Evolutionary conservation across 2,797 vertebrate species (phyloP).

Genomic region (Streptopelia turtur): DNA sequence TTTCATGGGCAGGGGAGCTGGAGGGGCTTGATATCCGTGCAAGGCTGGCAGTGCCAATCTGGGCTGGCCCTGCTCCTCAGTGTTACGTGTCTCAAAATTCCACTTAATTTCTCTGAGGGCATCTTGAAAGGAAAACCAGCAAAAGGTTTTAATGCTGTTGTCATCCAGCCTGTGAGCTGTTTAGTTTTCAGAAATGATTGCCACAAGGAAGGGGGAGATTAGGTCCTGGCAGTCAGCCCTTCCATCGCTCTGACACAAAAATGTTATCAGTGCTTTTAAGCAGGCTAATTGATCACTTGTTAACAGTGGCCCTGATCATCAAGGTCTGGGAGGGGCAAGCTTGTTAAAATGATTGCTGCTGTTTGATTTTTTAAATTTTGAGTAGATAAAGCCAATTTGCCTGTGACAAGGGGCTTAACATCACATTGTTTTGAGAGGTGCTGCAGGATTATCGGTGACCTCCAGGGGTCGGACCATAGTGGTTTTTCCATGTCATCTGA

Average conservation of each 20-base stretch:
- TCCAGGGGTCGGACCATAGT: background rate
- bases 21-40: fast-evolving
- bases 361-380: constrained; percentile 27
- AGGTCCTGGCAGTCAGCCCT: constrained; percentile 4
- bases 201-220: background rate
- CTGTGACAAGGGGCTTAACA: background rate
- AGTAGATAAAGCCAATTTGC: constrained; percentile 49
- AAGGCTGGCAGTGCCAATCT: background rate
- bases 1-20: background rate
- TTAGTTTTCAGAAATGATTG: constrained; percentile 25
- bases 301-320: constrained; percentile 44
- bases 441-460: constrained; percentile 22
- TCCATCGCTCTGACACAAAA: background rate
- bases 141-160: background rate
- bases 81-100: background rate
- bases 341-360: constrained; percentile 50
- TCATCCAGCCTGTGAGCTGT: background rate
- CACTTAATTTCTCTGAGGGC: background rate
- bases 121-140: background rate
- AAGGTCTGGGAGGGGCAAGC: constrained; percentile 33
- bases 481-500: constrained; percentile 18
- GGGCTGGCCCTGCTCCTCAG: background rate
- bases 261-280: constrained; percentile 62
- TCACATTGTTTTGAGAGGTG: background rate
- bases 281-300: constrained; percentile 54